Evolutionary conservation across 2,113 vertebrate genomes (phyloP).

Genomic region (Oreochromis niloticus): DNA sequence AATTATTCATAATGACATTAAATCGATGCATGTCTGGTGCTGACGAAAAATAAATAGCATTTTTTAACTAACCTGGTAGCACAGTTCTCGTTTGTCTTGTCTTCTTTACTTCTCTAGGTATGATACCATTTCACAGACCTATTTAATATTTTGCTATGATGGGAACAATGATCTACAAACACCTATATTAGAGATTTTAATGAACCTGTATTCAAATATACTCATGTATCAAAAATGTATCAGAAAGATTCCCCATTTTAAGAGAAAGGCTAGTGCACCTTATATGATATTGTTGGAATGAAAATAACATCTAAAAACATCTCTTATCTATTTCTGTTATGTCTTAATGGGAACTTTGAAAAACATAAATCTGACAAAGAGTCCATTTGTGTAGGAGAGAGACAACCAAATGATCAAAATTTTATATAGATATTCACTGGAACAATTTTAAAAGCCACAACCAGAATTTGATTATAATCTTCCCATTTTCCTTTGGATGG

Average conservation of each 20-base stretch:
- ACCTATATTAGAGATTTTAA: not conserved
- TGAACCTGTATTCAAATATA: not conserved
- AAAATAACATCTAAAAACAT: not conserved
- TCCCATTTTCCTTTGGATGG: constrained; percentile 6
- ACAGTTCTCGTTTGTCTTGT: not conserved
- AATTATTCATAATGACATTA: not conserved
- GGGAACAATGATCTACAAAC: not conserved
- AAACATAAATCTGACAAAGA: not conserved
- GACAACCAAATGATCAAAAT: not conserved
- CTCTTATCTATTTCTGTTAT: not conserved
- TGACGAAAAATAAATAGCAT: not conserved
- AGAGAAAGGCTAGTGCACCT: not conserved
- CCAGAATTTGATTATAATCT: constrained; percentile 17
- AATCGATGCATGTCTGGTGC: not conserved
- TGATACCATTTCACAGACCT: not conserved
- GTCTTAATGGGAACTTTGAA: not conserved
- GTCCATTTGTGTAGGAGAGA: not conserved
- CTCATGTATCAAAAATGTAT: not conserved
- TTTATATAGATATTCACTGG: not conserved
- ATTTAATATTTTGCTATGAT: not conserved
- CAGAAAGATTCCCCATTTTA: not conserved
- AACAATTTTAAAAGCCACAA: constrained; percentile 1
- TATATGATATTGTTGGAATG: not conserved
- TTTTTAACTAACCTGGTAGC: not conserved
- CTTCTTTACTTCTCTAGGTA: not conserved